Conservation (phyloP, 2,888 invertebrate genomes). For the Latrodectus elegans region DNA sequence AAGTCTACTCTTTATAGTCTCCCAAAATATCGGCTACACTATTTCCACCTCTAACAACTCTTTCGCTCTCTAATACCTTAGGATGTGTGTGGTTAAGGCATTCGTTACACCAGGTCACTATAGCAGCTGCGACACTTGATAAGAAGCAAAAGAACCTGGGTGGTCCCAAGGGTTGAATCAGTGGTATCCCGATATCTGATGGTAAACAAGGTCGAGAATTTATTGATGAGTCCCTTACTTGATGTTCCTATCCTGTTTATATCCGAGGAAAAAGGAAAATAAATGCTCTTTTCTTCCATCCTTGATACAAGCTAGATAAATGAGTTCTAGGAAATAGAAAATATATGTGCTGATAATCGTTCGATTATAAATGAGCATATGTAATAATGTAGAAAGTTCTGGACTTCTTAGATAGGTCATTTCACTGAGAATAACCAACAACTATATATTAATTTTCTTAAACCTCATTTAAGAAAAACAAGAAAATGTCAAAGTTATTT, state of each 20-base stretch:
- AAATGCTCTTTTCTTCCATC: neutral
- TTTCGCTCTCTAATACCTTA: neutral
- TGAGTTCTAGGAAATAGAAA: neutral
- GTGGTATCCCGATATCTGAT: conserved; percentile 65
- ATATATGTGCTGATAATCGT: neutral
- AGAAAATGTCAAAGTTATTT: too few relatives aligned
- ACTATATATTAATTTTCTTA: too few relatives aligned
- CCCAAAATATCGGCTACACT: neutral
- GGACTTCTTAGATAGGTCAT: neutral
- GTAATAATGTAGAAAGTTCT: neutral
- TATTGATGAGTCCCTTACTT: conserved; percentile 34
- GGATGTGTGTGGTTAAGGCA: conserved; percentile 16
- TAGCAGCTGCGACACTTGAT: conserved; percentile 53
- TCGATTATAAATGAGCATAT: neutral
- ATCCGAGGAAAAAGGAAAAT: neutral
- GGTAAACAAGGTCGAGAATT: conserved; percentile 58
- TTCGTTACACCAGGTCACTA: conserved; percentile 20
- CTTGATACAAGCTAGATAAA: neutral
- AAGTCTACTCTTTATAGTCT: too few relatives aligned
- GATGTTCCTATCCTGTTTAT: conserved; percentile 14
- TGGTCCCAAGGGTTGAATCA: conserved; percentile 53
- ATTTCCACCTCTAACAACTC: neutral
- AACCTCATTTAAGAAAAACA: too few relatives aligned
- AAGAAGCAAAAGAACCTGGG: conserved; percentile 29
- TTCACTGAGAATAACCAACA: neutral